Evolutionary conservation across 2,888 invertebrate genomes (phyloP).

Genomic region (Ditylenchus weischeri): DNA sequence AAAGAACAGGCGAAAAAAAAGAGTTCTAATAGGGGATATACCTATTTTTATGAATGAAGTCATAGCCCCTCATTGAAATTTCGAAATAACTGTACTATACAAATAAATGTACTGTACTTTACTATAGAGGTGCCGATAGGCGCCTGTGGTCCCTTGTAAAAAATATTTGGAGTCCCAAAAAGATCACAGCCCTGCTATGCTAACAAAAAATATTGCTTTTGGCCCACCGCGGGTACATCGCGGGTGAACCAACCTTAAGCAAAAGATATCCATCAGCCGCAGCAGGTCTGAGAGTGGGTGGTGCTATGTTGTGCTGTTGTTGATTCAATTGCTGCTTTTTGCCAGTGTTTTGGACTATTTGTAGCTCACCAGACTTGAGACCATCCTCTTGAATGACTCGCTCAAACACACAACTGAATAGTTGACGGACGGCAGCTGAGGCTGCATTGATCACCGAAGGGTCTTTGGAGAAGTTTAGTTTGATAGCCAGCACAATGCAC

Average conservation of each 20-base stretch:
- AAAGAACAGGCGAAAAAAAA: too few species aligned
- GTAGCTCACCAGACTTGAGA: conserved; percentile 39
- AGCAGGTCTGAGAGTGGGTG: conserved; percentile 68
- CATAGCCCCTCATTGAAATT: too few species aligned
- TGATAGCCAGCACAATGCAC: conserved; percentile 90
- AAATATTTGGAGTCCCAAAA: too few species aligned
- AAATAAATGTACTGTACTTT: too few species aligned
- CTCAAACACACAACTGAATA: conserved; percentile 74
- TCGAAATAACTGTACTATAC: too few species aligned
- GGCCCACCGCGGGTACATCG: too few species aligned
- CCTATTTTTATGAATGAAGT: too few species aligned
- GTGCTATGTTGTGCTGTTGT: conserved; percentile 58
- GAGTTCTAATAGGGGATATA: too few species aligned
- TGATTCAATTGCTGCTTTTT: conserved; percentile 8
- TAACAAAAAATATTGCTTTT: conserved; percentile 8
- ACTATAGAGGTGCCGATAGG: too few species aligned
- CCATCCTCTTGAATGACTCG: conserved; percentile 60
- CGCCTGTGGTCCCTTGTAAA: too few species aligned
- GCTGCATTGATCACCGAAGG: conserved; percentile 92
- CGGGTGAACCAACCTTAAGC: conserved; percentile 71
- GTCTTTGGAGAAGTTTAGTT: conserved; percentile 91
- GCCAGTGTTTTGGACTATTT: background rate
- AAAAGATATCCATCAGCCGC: conserved; percentile 82
- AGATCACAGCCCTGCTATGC: too few species aligned
- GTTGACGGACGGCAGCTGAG: conserved; percentile 90